Conservation (phyloP, 2,113 vertebrate genomes). For the Salvator merianae region DNA sequence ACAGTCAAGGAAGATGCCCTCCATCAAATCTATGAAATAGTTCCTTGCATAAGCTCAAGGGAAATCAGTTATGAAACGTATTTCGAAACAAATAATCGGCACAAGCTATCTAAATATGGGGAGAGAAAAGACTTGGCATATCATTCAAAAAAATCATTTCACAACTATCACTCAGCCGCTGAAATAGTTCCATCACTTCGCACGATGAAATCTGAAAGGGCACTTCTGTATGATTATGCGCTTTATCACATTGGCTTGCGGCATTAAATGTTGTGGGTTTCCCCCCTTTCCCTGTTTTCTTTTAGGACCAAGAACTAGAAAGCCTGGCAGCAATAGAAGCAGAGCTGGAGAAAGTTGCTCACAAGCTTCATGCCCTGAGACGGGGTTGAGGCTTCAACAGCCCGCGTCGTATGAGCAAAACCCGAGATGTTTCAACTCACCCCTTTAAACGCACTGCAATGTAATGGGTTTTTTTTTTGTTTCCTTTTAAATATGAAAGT, state of each 20-base stretch:
- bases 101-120: not conserved
- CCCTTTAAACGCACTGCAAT: conserved; percentile 12
- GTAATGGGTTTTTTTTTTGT: conserved; percentile 20
- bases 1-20: too few relatives aligned
- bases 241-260: not conserved
- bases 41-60: not conserved
- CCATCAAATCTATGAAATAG: too few relatives aligned
- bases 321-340: conserved; percentile 92
- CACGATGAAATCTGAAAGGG: not conserved
- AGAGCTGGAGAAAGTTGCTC: conserved; percentile 89
- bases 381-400: conserved; percentile 61
- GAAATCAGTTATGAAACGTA: not conserved
- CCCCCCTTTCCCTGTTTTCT: not conserved
- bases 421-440: not conserved
- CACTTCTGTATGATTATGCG: accelerated
- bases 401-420: accelerated
- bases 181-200: not conserved
- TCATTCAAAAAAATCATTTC: not conserved
- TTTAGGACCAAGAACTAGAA: conserved; percentile 91
- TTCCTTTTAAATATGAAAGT: conserved; percentile 21
- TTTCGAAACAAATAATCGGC: not conserved
- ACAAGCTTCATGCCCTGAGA: conserved; percentile 87
- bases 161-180: not conserved
- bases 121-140: not conserved
- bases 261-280: accelerated